These are phyloP conservation scores for Bovichtus variegatus DNA, from an alignment of 2,797 vertebrate species.

Conservation along the genomic window DNA sequence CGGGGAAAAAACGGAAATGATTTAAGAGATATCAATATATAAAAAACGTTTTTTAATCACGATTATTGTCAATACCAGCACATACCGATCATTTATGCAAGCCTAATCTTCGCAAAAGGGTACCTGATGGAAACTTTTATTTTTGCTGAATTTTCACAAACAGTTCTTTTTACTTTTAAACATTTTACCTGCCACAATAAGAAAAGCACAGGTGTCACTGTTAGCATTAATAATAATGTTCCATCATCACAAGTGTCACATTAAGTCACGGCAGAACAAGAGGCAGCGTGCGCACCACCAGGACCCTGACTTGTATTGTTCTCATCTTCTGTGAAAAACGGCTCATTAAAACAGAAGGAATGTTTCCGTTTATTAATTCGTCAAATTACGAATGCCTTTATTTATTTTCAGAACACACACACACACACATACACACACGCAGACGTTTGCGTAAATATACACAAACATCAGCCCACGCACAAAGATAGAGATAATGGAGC, in stretches of 20 bases:
- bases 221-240: background rate
- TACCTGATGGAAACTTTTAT: background rate
- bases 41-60: no score
- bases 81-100: no score
- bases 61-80: no score
- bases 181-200: background rate
- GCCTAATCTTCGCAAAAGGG: background rate
- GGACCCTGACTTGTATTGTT: background rate
- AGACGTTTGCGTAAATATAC: conserved; percentile 43
- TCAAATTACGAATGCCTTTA: conserved; percentile 8
- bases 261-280: background rate
- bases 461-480: conserved; percentile 37
- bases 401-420: conserved; percentile 20
- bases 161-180: background rate
- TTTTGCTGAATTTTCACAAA: background rate
- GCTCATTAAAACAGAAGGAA: background rate
- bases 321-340: background rate
- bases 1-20: no score
- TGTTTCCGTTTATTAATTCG: background rate
- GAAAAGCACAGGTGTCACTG: background rate
- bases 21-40: no score
- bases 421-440: conserved; percentile 1
- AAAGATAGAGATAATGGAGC: conserved; percentile 50
- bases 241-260: background rate
- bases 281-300: background rate